Conservation (phyloP, 2,888 invertebrate species). For the Amblyteles armatorius region DNA sequence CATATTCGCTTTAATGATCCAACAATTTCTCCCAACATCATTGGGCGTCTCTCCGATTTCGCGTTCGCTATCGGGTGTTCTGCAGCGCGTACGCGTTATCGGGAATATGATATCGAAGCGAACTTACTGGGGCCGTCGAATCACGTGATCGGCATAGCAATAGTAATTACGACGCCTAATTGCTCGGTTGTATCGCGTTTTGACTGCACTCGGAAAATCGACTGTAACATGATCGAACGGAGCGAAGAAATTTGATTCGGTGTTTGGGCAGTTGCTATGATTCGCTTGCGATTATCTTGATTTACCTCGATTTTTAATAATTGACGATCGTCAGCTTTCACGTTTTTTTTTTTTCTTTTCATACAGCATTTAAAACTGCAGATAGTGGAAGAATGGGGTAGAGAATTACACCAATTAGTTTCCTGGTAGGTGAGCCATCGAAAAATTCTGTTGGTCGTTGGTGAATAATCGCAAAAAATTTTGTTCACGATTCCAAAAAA, state of each 20-base stretch:
- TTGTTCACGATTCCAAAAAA: too few relatives aligned
- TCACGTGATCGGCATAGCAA: neutral
- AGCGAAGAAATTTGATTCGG: neutral
- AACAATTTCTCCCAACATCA: constrained; percentile 3
- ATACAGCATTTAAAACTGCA: neutral
- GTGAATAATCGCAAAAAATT: too few relatives aligned
- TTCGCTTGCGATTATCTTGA: neutral
- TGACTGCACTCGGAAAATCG: constrained; percentile 5
- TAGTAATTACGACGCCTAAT: neutral
- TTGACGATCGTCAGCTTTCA: neutral
- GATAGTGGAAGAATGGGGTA: neutral
- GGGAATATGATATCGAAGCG: neutral
- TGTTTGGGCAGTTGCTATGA: neutral
- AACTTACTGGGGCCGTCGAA: neutral
- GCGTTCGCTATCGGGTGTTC: neutral
- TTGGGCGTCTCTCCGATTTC: neutral
- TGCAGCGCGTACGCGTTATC: neutral
- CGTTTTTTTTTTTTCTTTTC: neutral
- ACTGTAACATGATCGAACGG: neutral
- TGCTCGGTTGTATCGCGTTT: neutral
- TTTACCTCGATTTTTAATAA: neutral
- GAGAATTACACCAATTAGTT: neutral
- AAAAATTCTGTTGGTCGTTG: neutral
- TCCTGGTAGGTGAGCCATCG: neutral
- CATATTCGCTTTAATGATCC: constrained; percentile 37